phyloP scores from a whole-genome alignment of 2,888 invertebrate genomes.

The Drosophila setosimentum region DNA sequence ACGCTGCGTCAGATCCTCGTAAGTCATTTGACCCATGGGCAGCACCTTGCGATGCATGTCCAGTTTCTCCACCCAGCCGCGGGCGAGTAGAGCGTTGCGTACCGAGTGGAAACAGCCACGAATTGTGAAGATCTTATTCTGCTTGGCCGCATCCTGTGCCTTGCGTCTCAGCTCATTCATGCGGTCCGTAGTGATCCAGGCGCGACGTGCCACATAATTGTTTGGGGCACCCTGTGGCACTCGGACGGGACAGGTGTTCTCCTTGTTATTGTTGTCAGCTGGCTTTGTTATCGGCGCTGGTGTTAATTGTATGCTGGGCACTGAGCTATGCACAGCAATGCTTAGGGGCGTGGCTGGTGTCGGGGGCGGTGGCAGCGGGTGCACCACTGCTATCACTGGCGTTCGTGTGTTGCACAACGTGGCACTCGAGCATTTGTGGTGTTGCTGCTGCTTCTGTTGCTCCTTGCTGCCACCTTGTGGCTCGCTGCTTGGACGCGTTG shows the following conservation, averaged over 20 bases:
- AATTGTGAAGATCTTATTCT: slow-evolving; percentile 89
- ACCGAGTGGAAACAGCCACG: slow-evolving; percentile 91
- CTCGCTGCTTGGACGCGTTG: slow-evolving; percentile 68
- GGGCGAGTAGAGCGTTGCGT: slow-evolving; percentile 88
- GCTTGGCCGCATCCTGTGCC: slow-evolving; percentile 89
- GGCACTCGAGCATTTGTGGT: slow-evolving; percentile 63
- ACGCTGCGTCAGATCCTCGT: slow-evolving; percentile 83
- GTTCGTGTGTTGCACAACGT: slow-evolving; percentile 46
- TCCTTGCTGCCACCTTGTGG: slow-evolving; percentile 55
- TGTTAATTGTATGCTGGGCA: slow-evolving; percentile 69
- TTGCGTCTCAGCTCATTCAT: slow-evolving; percentile 88
- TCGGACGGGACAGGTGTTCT: slow-evolving; percentile 42
- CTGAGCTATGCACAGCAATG: slow-evolving; percentile 31
- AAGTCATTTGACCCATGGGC: slow-evolving; percentile 79
- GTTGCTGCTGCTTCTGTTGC: slow-evolving; percentile 38
- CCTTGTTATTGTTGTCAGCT: slow-evolving; percentile 39
- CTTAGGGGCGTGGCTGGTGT: slow-evolving; percentile 40
- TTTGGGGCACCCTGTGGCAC: slow-evolving; percentile 64
- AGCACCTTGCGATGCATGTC: slow-evolving; percentile 83
- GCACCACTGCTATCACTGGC: slow-evolving; percentile 8
- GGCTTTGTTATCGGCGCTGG: slow-evolving; percentile 36
- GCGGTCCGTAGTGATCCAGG: slow-evolving; percentile 88
- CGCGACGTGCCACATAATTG: slow-evolving; percentile 80
- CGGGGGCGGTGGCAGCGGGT: slow-evolving; percentile 43
- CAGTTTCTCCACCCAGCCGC: slow-evolving; percentile 88